phyloP scores from a whole-genome alignment of 30 jellyfish, hydroid and myxozoan genomes.

The Phacellophora camtschatica region DNA sequence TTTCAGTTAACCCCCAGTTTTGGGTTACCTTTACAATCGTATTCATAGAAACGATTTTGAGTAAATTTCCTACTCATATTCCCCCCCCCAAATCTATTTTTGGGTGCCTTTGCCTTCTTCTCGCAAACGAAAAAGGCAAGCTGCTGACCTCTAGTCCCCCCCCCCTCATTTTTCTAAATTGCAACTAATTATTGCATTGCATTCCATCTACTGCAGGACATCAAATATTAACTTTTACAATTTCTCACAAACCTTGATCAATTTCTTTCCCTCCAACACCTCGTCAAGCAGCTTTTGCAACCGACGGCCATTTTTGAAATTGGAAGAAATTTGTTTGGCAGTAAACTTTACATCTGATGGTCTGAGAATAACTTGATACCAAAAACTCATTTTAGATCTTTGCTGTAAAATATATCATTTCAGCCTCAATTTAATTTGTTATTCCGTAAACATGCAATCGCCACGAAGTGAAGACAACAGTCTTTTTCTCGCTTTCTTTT shows the following conservation, averaged over 20 bases:
- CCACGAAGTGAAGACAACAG: background rate
- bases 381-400: constrained; percentile 13
- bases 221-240: no score
- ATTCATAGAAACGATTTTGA: no score
- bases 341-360: constrained; percentile 67
- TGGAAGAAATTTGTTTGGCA: constrained; percentile 13
- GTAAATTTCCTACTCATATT: no score
- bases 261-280: constrained; percentile 28
- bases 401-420: background rate
- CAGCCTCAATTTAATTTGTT: background rate
- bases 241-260: constrained; percentile 21
- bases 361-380: constrained; percentile 53
- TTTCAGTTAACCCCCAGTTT: no score
- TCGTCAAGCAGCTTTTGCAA: constrained; percentile 34
- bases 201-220: no score
- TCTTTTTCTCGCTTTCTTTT: background rate
- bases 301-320: constrained; percentile 43
- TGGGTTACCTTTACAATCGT: no score
- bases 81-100: no score
- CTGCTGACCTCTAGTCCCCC: no score
- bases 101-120: no score
- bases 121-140: no score
- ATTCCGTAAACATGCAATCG: background rate
- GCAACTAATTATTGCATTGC: no score
- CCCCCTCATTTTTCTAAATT: no score